These are phyloP conservation scores for Leptinotarsa rubiginosa DNA, from an alignment of 2,888 invertebrate species.

Conservation along the genomic window DNA sequence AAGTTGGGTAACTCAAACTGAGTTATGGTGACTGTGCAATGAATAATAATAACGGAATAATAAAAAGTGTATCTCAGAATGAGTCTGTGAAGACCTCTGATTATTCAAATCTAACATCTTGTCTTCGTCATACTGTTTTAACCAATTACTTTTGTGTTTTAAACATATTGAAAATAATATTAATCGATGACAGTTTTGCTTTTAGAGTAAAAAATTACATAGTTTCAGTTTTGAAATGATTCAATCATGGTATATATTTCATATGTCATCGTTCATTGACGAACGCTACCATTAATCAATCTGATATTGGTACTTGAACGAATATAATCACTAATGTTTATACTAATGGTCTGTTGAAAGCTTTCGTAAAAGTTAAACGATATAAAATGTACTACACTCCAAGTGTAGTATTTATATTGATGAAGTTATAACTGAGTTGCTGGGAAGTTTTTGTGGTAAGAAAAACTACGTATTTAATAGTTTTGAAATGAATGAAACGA, in stretches of 20 bases:
- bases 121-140: too few relatives aligned
- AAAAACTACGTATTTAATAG: too few relatives aligned
- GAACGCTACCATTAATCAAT: not conserved
- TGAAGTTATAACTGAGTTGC: not conserved
- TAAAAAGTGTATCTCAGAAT: too few relatives aligned
- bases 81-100: too few relatives aligned
- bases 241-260: not conserved
- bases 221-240: too few relatives aligned
- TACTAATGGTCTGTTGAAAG: conserved; percentile 14
- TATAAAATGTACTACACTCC: not conserved
- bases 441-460: too few relatives aligned
- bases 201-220: not conserved
- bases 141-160: too few relatives aligned
- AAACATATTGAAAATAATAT: not conserved
- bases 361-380: not conserved
- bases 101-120: too few relatives aligned
- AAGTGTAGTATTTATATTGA: not conserved
- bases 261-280: not conserved
- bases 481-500: too few relatives aligned
- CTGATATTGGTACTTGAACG: not conserved
- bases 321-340: conserved; percentile 4
- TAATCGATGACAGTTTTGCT: not conserved
- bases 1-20: too few relatives aligned
- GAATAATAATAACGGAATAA: too few relatives aligned
- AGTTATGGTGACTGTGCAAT: too few relatives aligned